Conservation (phyloP, 2,113 vertebrate species). For the Neolamprologus fasciatus region DNA sequence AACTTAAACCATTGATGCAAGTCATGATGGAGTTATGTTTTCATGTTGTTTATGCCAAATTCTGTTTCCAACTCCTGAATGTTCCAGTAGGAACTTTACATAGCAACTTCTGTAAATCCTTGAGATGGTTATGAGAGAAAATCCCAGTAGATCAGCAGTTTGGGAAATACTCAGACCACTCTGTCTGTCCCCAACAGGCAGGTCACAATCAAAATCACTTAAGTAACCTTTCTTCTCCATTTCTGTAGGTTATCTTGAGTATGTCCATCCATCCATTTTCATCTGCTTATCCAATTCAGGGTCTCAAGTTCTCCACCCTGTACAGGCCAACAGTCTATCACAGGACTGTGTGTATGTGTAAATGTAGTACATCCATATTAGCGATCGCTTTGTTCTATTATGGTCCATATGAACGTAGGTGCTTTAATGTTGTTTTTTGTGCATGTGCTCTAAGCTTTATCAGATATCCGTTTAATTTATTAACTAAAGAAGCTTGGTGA, state of each 20-base stretch:
- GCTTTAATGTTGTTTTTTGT: slow-evolving; percentile 12
- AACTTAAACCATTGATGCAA: neutral
- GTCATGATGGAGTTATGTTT: neutral
- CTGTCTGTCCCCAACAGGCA: neutral
- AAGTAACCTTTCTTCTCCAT: neutral
- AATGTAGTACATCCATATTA: neutral
- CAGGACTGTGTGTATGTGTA: neutral
- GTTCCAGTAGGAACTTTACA: neutral
- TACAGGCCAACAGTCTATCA: neutral
- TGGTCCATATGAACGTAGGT: neutral
- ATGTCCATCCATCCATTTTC: neutral
- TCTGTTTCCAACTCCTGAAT: neutral
- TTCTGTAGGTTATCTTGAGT: neutral
- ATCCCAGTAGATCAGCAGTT: neutral
- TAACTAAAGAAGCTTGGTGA: slow-evolving; percentile 33
- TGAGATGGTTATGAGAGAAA: neutral
- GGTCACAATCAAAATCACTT: neutral
- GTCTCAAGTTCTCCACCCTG: neutral
- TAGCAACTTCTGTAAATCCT: neutral
- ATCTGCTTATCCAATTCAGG: neutral
- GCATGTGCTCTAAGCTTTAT: slow-evolving; percentile 21
- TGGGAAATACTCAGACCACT: neutral
- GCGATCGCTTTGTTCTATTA: neutral
- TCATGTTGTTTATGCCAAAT: neutral
- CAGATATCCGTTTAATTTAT: slow-evolving; percentile 51